A percentile compares a stretch with the other conserved stretches of the same genome.
Evolutionary conservation across 2,888 invertebrate species (phyloP).

Genomic region (Gerris lacustris): DNA sequence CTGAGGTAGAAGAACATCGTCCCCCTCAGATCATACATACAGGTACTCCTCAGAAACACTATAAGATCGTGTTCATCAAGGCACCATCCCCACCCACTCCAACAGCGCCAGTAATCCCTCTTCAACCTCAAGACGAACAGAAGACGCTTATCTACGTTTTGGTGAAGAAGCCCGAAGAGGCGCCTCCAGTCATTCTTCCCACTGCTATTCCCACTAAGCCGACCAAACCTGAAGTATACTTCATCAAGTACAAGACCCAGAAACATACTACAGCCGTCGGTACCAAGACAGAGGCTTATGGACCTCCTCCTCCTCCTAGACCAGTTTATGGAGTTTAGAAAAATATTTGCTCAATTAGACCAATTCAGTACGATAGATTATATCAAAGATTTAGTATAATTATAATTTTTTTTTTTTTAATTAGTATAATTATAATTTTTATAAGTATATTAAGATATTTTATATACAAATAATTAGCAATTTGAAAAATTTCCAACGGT

Average conservation of each 20-base stretch:
- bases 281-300: too few species aligned
- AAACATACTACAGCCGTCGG: conserved; percentile 36
- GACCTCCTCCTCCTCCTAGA: too few species aligned
- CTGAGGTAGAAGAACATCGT: conserved; percentile 60
- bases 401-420: too few species aligned
- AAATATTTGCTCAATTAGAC: too few species aligned
- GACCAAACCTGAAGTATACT: conserved; percentile 80
- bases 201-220: conserved; percentile 68
- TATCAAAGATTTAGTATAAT: too few species aligned
- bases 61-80: conserved; percentile 88
- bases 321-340: too few species aligned
- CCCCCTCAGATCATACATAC: conserved; percentile 59
- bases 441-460: too few species aligned
- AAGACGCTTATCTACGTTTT: conserved; percentile 79
- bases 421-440: too few species aligned
- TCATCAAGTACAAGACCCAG: conserved; percentile 71
- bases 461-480: too few species aligned
- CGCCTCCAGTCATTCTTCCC: conserved; percentile 65
- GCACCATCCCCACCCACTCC: conserved; percentile 74
- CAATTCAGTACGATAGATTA: too few species aligned
- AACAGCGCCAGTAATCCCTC: conserved; percentile 65
- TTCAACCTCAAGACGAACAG: conserved; percentile 65
- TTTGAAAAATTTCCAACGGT: too few species aligned
- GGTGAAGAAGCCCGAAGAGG: conserved; percentile 77
- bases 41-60: conserved; percentile 71